Percentiles rank a stretch among this genome's conserved stretches.
Evolutionary conservation across 2,113 vertebrate genomes (phyloP).

Genomic region (Aix galericulata): DNA sequence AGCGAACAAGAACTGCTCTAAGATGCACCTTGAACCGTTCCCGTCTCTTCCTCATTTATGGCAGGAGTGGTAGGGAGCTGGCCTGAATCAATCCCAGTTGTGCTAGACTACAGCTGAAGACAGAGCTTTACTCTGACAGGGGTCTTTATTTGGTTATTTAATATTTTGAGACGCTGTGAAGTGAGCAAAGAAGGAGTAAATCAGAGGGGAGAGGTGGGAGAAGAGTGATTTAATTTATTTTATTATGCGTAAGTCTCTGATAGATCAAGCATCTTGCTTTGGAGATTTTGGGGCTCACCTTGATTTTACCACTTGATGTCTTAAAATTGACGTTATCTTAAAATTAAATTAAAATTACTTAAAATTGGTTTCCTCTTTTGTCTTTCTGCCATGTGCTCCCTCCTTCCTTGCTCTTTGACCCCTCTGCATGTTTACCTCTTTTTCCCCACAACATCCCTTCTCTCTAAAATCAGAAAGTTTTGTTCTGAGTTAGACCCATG

Average conservation of each 20-base stretch:
- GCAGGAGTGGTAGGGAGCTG: not conserved
- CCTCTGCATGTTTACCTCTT: fast-evolving
- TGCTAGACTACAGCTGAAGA: not conserved
- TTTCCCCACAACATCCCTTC: not conserved
- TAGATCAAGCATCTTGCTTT: not conserved
- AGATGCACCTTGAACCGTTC: fast-evolving
- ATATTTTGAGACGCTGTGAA: not conserved
- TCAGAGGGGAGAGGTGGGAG: no score
- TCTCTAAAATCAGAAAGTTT: not conserved
- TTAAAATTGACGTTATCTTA: no score
- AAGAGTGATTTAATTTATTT: not conserved
- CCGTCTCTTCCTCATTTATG: no score
- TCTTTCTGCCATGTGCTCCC: no score
- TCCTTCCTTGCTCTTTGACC: fast-evolving
- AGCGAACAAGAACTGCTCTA: not conserved
- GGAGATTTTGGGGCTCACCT: fast-evolving
- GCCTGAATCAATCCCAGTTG: not conserved
- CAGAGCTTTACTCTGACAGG: not conserved
- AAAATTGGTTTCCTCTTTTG: not conserved
- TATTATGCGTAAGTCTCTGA: not conserved
- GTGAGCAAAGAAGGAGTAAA: not conserved
- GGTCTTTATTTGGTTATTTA: not conserved
- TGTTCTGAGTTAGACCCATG: not conserved
- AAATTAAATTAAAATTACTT: no score
- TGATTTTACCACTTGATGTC: not conserved